Conservation (phyloP, 2,797 vertebrate species). For the Esox masquinongy region DNA sequence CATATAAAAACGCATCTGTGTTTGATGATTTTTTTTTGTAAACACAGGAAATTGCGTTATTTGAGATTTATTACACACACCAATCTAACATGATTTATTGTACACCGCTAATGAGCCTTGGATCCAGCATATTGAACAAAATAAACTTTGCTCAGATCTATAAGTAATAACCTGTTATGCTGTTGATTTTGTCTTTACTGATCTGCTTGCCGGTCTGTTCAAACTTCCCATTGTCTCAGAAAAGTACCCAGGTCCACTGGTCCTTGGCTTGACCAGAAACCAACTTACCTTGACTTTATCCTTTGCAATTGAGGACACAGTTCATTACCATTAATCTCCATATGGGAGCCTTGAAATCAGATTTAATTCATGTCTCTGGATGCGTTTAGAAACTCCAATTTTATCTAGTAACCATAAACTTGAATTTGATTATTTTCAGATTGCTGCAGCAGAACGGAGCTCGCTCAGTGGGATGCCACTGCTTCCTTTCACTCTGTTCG, state of each 20-base stretch:
- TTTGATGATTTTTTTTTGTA: slow-evolving; percentile 37
- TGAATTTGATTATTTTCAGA: not conserved
- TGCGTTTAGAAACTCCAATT: not conserved
- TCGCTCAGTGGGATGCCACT: not conserved
- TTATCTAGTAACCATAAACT: not conserved
- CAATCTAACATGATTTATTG: slow-evolving; percentile 45
- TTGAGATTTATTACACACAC: slow-evolving; percentile 38
- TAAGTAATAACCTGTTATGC: slow-evolving; percentile 29
- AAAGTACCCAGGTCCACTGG: not conserved
- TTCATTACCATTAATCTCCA: not conserved
- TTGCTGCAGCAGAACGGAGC: not conserved
- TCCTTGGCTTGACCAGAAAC: not conserved
- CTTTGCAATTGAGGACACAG: not conserved
- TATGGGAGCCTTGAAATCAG: not conserved
- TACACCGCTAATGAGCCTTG: slow-evolving; percentile 50
- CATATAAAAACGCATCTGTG: slow-evolving; percentile 6
- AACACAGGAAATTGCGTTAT: slow-evolving; percentile 59
- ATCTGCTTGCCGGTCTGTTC: not conserved
- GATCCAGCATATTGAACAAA: slow-evolving; percentile 40
- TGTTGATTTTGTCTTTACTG: slow-evolving; percentile 22
- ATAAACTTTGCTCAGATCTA: slow-evolving; percentile 19
- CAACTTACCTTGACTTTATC: not conserved
- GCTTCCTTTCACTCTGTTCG: slow-evolving; percentile 9
- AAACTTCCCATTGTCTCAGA: not conserved
- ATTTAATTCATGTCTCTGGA: not conserved